Evolutionary conservation across 2,888 invertebrate genomes (phyloP).

Genomic region (Aspidapion aeneum): DNA sequence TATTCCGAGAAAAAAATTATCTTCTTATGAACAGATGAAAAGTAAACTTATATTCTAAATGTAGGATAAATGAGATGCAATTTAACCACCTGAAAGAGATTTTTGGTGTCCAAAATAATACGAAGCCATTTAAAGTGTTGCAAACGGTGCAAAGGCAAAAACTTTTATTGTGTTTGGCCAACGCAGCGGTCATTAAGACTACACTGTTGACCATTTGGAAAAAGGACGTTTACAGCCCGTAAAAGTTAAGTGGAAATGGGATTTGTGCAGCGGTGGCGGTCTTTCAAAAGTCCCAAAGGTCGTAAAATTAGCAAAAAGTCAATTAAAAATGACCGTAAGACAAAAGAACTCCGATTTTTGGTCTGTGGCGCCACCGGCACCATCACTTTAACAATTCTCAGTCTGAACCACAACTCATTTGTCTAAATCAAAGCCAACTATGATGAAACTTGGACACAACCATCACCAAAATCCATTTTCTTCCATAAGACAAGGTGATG

Average conservation of each 20-base stretch:
- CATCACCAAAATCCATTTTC: too few relatives aligned
- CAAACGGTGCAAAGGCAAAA: slow-evolving; percentile 17
- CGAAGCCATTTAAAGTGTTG: slow-evolving; percentile 13
- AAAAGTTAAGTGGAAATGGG: not conserved
- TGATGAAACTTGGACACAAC: too few relatives aligned
- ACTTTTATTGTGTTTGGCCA: slow-evolving; percentile 23
- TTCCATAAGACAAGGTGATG: too few relatives aligned
- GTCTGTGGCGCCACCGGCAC: slow-evolving; percentile 30
- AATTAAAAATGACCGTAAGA: slow-evolving; percentile 33
- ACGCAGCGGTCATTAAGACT: slow-evolving; percentile 13
- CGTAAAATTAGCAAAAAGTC: slow-evolving; percentile 35
- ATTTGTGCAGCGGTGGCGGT: not conserved
- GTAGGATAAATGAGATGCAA: too few relatives aligned
- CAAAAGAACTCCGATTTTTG: slow-evolving; percentile 31
- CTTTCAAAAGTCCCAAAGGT: slow-evolving; percentile 17
- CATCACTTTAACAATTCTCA: not conserved
- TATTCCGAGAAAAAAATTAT: too few relatives aligned
- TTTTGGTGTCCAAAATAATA: too few relatives aligned
- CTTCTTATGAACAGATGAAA: too few relatives aligned
- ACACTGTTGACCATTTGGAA: not conserved
- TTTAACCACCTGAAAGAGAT: too few relatives aligned
- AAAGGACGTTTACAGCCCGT: not conserved
- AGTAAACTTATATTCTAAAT: too few relatives aligned
- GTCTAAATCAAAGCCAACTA: too few relatives aligned
- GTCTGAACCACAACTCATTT: too few relatives aligned